Percentiles rank a stretch among this genome's conserved stretches.
Evolutionary conservation across 2,113 vertebrate genomes (phyloP).

Genomic region (Pteronura brasiliensis): DNA sequence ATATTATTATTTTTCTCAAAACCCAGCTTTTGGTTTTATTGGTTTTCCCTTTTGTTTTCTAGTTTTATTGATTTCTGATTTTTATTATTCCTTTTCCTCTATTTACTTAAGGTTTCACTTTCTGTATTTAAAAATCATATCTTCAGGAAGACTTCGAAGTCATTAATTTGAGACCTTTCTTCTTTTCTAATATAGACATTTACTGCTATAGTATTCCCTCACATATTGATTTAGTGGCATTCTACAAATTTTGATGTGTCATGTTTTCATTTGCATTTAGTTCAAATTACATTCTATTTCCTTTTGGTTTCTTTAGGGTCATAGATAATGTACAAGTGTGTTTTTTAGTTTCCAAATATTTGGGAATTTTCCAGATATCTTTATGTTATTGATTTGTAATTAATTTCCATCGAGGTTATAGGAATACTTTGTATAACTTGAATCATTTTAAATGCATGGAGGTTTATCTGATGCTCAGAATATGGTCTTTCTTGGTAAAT

Average conservation of each 20-base stretch:
- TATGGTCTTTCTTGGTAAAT: background rate
- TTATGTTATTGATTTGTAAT: background rate
- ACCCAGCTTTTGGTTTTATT: background rate
- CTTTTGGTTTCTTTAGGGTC: background rate
- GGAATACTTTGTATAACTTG: background rate
- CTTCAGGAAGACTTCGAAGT: background rate
- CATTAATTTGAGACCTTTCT: background rate
- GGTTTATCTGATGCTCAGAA: background rate
- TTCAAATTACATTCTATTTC: background rate
- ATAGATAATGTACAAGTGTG: background rate
- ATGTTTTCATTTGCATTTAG: background rate
- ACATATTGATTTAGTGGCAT: background rate
- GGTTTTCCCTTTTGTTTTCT: background rate
- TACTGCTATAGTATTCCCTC: background rate
- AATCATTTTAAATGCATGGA: background rate
- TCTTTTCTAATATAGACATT: background rate
- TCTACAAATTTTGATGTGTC: background rate
- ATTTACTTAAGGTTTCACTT: background rate
- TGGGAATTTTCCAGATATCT: background rate
- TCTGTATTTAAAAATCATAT: background rate
- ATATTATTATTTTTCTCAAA: background rate
- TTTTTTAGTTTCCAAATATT: background rate
- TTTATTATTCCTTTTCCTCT: background rate
- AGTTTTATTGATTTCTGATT: background rate
- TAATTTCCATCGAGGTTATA: background rate